These are phyloP conservation scores for Branchinecta sandiegonensis DNA, from an alignment of 2,888 invertebrate genomes.

Conservation along the genomic window DNA sequence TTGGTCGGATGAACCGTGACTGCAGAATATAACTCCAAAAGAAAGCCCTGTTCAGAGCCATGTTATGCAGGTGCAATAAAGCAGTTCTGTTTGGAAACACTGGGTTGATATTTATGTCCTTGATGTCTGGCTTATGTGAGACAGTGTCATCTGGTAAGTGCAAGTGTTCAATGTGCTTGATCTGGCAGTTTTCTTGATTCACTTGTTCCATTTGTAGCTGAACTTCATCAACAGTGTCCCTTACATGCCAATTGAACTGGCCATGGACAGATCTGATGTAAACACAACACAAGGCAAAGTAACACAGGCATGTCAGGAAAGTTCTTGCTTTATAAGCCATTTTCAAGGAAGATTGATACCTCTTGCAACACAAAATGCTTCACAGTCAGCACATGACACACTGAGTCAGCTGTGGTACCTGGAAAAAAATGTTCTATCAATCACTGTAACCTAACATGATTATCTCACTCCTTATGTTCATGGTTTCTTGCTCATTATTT, in stretches of 20 bases:
- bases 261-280: constrained; percentile 34
- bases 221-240: constrained; percentile 79
- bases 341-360: no score
- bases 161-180: constrained; percentile 66
- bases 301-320: no score
- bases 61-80: constrained; percentile 80
- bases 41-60: constrained; percentile 89
- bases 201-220: constrained; percentile 68
- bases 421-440: no score
- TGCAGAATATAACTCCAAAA: constrained; percentile 90
- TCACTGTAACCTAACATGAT: no score
- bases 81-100: constrained; percentile 88
- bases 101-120: constrained; percentile 84
- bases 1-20: constrained; percentile 72
- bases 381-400: no score
- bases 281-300: no score
- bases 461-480: no score
- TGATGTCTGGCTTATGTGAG: constrained; percentile 81
- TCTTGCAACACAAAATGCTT: no score
- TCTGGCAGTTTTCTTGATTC: constrained; percentile 71
- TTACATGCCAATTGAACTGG: constrained; percentile 81
- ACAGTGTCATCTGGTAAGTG: constrained; percentile 69
- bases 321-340: no score
- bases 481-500: no score
- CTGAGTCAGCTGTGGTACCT: no score